A percentile compares a stretch with the other conserved stretches of the same genome.
Evolutionary conservation across 2,888 invertebrate species (phyloP).

Genomic region (Chalcis sispes): DNA sequence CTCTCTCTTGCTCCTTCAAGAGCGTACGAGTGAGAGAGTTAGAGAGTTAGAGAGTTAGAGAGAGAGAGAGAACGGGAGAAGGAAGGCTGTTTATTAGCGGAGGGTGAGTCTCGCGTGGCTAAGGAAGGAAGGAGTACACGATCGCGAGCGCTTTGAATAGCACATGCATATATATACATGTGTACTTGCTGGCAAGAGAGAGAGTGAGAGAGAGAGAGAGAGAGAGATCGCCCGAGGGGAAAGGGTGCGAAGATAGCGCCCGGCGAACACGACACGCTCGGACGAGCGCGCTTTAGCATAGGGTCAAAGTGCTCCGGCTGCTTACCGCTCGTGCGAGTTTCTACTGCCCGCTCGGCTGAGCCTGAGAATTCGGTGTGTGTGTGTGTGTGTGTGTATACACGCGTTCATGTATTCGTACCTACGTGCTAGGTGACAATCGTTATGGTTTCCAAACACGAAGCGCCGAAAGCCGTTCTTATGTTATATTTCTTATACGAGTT

Average conservation of each 20-base stretch:
- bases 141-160: conserved; percentile 20
- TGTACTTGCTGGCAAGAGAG: background rate
- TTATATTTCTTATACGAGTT: background rate
- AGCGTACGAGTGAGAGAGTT: background rate
- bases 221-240: background rate
- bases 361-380: too few species aligned
- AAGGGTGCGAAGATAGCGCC: conserved; percentile 9
- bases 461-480: background rate
- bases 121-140: too few species aligned
- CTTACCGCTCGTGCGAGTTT: background rate
- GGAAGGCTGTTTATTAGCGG: conserved; percentile 40
- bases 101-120: background rate
- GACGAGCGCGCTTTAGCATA: conserved; percentile 34
- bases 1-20: conserved; percentile 23
- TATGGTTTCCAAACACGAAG: conserved; percentile 26
- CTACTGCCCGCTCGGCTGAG: too few species aligned
- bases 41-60: conserved; percentile 8
- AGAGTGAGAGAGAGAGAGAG: background rate
- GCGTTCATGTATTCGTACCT: background rate
- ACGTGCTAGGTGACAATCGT: conserved; percentile 22
- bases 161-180: background rate
- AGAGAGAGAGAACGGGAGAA: background rate
- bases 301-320: conserved; percentile 11
- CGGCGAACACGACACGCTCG: background rate
- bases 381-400: background rate